These are phyloP conservation scores for Chelonia mydas DNA, from an alignment of 2,797 vertebrate species.

Conservation along the genomic window DNA sequence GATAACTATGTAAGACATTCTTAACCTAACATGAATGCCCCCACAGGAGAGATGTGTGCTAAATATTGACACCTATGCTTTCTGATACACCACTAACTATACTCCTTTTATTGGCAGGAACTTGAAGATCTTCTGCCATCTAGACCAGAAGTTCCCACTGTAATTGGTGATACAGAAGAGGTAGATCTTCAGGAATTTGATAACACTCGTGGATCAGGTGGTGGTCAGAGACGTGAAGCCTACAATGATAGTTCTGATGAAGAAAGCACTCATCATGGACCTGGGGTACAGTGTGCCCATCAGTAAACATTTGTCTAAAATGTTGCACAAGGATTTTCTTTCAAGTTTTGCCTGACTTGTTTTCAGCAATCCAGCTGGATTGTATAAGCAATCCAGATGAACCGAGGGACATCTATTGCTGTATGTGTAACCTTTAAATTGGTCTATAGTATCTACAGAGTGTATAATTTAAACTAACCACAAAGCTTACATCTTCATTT, in stretches of 20 bases:
- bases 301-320: conserved; percentile 88
- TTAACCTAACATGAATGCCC: background rate
- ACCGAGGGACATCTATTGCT: conserved; percentile 86
- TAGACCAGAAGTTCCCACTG: conserved; percentile 91
- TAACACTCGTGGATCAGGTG: conserved; percentile 88
- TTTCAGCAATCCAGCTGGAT: conserved; percentile 79
- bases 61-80: background rate
- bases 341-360: conserved; percentile 82
- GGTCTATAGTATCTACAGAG: conserved; percentile 93
- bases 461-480: conserved; percentile 95
- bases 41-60: background rate
- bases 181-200: conserved; percentile 98
- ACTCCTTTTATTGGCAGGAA: conserved; percentile 82
- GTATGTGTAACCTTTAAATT: conserved; percentile 91
- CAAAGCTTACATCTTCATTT: conserved; percentile 85
- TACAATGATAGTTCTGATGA: conserved; percentile 98
- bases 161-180: conserved; percentile 93
- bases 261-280: conserved; percentile 92
- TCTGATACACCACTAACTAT: conserved; percentile 24
- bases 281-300: conserved; percentile 97
- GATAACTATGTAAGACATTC: too few species aligned
- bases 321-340: conserved; percentile 85
- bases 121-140: conserved; percentile 97
- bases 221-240: conserved; percentile 93
- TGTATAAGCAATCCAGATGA: conserved; percentile 82